A percentile compares a stretch with the other conserved stretches of the same genome.
Conservation (phyloP, 1,140 invertebrate genomes). For the Lanistes nyassanus region DNA sequence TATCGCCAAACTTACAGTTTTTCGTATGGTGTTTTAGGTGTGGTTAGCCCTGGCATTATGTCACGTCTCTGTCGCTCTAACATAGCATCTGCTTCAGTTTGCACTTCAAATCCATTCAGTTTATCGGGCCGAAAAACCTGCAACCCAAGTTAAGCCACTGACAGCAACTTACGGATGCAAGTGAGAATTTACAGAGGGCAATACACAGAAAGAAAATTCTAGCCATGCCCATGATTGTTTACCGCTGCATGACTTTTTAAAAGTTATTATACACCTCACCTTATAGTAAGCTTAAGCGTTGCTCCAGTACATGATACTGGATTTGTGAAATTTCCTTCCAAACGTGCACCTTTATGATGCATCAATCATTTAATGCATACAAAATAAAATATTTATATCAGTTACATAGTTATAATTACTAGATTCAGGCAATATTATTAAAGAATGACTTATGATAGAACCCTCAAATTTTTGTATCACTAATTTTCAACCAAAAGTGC, state of each 20-base stretch:
- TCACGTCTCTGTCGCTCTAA: constrained; percentile 76
- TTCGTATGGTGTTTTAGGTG: constrained; percentile 36
- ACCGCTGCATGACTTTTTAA: not conserved
- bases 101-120: constrained; percentile 93
- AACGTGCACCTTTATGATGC: no score
- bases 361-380: no score
- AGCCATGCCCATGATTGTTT: not conserved
- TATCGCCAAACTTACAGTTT: not conserved
- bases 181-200: not conserved
- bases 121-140: constrained; percentile 92
- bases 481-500: no score
- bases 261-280: not conserved
- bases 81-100: constrained; percentile 87
- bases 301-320: no score
- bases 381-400: no score
- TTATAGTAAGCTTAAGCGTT: not conserved
- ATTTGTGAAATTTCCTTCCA: no score
- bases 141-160: no score
- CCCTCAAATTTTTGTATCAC: no score
- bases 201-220: not conserved
- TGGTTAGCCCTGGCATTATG: constrained; percentile 56
- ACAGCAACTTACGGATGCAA: not conserved
- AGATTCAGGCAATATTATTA: no score
- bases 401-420: no score
- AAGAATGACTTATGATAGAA: no score